Base-by-base conservation (phyloP, 2,113 vertebrate genomes). In the Daphoenositta chrysoptera region DNA sequence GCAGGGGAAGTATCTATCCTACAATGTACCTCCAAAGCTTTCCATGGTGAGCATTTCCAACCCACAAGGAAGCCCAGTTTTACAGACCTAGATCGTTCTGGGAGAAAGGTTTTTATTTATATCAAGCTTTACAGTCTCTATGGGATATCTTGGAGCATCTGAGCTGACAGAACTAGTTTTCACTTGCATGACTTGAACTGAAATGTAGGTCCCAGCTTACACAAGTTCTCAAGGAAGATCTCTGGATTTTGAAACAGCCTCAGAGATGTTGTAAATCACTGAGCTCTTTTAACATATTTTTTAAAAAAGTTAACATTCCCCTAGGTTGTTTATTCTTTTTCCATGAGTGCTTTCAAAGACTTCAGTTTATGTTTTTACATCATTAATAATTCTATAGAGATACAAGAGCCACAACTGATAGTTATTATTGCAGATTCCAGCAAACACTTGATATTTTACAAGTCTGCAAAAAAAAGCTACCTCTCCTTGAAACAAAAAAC, bases 111-210 rank as follows among this genome's bases (percentile, higher is more conserved):
- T 79, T 81, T 91, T 79, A 83, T 91, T 91, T 77, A 33, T 85
- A 85, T 30, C 57, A 87, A 69, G 42, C 23, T 80, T 70, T 39
- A 33, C n/a, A 73, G 30, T 86, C 84, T 96, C 94, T 31, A 7
- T 9, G 70, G 84, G 75, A 42, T 73, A 93, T 56, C 87, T 87
- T 16, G 21, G 42, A 83, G 75, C 63, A 85, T 80, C 78, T 93
- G 81, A 97, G 73, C 81, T 90, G 93, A 96, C 93, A 95, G 90
- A 95, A 94, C 45, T 22, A 50, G 70, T 96, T 96, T 90, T 40
- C 73, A 58, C 58, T 95, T 0, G 5, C 90, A 65, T 54, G 93
- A 90, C 63, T 93, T 79, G 45, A 95, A 83, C 58, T 23, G 50
- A 92, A 95, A 92, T 78, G 72, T 75, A 96, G 83, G 90, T 94